Evolutionary conservation across 2,888 invertebrate genomes (phyloP).

Genomic region (Thereva nobilitata): DNA sequence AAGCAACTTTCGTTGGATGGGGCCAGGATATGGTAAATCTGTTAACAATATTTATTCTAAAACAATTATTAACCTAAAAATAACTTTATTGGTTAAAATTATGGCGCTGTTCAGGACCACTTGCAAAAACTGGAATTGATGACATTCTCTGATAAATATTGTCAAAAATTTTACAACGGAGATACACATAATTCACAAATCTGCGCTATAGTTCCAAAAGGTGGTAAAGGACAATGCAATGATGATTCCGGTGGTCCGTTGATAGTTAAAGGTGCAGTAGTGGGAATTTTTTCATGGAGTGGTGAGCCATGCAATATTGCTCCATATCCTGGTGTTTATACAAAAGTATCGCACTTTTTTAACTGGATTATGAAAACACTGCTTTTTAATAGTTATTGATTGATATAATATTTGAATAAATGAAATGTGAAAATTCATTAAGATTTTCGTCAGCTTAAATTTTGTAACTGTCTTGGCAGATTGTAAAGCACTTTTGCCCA

Average conservation of each 20-base stretch:
- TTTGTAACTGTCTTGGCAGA: no score
- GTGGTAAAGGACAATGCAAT: slow-evolving; percentile 59
- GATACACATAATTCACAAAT: slow-evolving; percentile 53
- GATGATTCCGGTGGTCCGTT: slow-evolving; percentile 60
- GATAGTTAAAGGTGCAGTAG: slow-evolving; percentile 51
- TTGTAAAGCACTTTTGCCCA: no score
- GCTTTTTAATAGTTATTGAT: no score
- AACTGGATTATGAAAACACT: slow-evolving; percentile 51
- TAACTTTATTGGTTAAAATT: slow-evolving; percentile 39
- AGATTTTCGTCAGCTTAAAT: no score
- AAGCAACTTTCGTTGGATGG: slow-evolving; percentile 52
- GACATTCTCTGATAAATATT: slow-evolving; percentile 54
- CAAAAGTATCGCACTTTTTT: slow-evolving; percentile 55
- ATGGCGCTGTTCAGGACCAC: slow-evolving; percentile 43
- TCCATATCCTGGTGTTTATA: slow-evolving; percentile 58
- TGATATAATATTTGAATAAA: no score
- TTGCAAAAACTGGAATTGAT: slow-evolving; percentile 56
- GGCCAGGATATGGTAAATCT: slow-evolving; percentile 49
- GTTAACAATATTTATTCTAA: not conserved
- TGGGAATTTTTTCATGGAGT: slow-evolving; percentile 60
- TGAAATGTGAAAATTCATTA: no score
- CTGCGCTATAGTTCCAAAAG: slow-evolving; percentile 58
- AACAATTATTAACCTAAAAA: not conserved
- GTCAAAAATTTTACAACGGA: slow-evolving; percentile 50
- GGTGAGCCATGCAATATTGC: slow-evolving; percentile 57